A percentile compares a stretch with the other conserved stretches of the same genome.
Evolutionary conservation across 2,888 invertebrate species (phyloP).

Genomic region (Xylota segnis): DNA sequence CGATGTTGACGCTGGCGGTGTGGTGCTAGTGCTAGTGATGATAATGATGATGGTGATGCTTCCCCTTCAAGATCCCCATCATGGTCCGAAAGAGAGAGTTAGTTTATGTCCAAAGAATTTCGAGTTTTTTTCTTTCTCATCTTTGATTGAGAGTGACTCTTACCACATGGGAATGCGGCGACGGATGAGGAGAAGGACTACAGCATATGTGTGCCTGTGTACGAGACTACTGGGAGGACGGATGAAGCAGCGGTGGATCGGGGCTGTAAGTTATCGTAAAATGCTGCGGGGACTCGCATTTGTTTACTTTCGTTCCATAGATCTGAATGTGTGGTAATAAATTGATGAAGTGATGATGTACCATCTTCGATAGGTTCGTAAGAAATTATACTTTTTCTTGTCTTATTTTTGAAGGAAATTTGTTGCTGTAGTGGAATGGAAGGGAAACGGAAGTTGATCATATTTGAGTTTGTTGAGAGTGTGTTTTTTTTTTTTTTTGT

Average conservation of each 20-base stretch:
- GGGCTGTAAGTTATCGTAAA: conserved; percentile 34
- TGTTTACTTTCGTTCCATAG: conserved; percentile 55
- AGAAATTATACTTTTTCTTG: conserved; percentile 22
- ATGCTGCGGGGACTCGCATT: conserved; percentile 36
- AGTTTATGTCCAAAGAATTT: conserved; percentile 51
- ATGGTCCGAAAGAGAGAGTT: conserved; percentile 25
- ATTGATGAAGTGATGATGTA: conserved; percentile 71
- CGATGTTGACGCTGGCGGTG: conserved; percentile 34
- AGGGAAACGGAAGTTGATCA: conserved; percentile 30
- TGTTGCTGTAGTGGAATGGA: neutral
- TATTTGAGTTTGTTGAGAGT: conserved; percentile 11
- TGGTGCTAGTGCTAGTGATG: conserved; percentile 31
- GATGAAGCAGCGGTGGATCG: conserved; percentile 10
- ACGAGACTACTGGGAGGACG: neutral
- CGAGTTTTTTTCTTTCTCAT: neutral
- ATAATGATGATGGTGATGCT: conserved; percentile 43
- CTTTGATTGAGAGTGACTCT: conserved; percentile 47
- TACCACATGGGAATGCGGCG: conserved; percentile 42
- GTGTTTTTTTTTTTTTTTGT: neutral
- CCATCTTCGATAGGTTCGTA: conserved; percentile 46
- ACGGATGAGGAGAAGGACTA: conserved; percentile 10
- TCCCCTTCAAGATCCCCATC: conserved; percentile 13
- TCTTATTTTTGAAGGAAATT: neutral
- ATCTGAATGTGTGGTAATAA: conserved; percentile 67
- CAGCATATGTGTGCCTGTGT: neutral